Conservation (phyloP, 2,888 invertebrate species). For the Unio delphinus region DNA sequence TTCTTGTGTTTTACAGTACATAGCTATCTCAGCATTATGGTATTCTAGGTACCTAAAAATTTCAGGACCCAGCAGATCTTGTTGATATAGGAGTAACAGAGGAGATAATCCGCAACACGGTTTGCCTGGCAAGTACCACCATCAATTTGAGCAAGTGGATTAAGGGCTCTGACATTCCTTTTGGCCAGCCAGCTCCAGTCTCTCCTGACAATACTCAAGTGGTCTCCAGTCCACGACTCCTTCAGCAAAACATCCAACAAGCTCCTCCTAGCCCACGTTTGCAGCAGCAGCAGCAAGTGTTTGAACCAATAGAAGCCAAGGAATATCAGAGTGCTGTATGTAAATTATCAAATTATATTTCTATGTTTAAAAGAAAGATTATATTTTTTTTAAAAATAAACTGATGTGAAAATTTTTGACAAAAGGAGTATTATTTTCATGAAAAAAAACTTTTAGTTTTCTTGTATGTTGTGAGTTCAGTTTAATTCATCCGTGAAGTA, state of each 20-base stretch:
- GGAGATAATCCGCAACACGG: conserved; percentile 58
- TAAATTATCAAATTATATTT: background rate
- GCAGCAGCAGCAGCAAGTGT: conserved; percentile 27
- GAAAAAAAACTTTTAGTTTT: too few species aligned
- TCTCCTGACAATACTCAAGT: background rate
- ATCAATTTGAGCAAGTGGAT: conserved; percentile 54
- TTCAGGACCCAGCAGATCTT: conserved; percentile 56
- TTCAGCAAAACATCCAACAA: conserved; percentile 21
- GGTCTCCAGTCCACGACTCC: conserved; percentile 18
- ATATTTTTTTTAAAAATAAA: too few species aligned
- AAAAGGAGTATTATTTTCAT: too few species aligned
- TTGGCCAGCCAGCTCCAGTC: conserved; percentile 1
- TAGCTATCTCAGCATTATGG: background rate
- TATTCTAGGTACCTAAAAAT: conserved; percentile 1
- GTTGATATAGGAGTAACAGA: conserved; percentile 61
- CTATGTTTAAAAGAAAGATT: too few species aligned
- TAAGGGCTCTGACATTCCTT: background rate
- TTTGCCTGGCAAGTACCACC: conserved; percentile 56
- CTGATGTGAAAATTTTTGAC: too few species aligned
- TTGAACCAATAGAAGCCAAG: conserved; percentile 43
- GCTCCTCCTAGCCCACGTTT: conserved; percentile 3
- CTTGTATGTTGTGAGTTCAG: too few species aligned
- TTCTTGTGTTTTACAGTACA: background rate
- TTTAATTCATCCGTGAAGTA: too few species aligned
- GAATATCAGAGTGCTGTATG: conserved; percentile 46